These are phyloP conservation scores for Marisa cornuarietis DNA, from an alignment of 1,140 invertebrate genomes.

Conservation along the genomic window DNA sequence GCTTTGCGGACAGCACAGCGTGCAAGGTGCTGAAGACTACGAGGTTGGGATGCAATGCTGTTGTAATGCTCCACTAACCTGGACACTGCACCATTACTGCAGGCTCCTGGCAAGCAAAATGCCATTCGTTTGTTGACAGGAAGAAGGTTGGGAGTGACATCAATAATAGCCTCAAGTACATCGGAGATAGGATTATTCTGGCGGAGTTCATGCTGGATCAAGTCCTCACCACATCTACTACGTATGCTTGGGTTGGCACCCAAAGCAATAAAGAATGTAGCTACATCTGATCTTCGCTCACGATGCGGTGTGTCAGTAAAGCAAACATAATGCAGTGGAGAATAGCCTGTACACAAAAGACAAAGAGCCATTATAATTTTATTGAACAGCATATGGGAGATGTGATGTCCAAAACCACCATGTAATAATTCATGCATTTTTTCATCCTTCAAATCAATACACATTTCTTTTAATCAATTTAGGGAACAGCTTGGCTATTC, in stretches of 20 bases:
- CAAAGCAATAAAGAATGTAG: conserved; percentile 56
- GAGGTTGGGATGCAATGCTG: conserved; percentile 32
- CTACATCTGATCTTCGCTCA: conserved; percentile 53
- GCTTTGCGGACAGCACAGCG: conserved; percentile 50
- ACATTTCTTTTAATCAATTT: too few species aligned
- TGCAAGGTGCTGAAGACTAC: conserved; percentile 60
- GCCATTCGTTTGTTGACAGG: neutral
- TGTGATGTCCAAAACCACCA: too few species aligned
- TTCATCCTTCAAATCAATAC: neutral
- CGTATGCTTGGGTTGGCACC: conserved; percentile 55
- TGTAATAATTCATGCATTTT: neutral
- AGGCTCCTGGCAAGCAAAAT: neutral
- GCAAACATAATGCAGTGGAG: conserved; percentile 61
- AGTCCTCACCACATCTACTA: conserved; percentile 46
- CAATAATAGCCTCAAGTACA: conserved; percentile 53
- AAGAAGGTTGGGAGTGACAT: neutral
- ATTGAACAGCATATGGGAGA: too few species aligned
- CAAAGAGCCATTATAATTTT: too few species aligned
- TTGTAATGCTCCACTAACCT: neutral
- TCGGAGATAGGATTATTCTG: conserved; percentile 37
- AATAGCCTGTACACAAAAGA: conserved; percentile 36
- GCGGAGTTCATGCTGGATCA: conserved; percentile 52
- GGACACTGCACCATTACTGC: neutral
- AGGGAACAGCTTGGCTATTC: too few species aligned
- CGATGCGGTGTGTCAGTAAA: conserved; percentile 52